Base-by-base conservation (phyloP, 2,888 invertebrate genomes). In the Calephelis perditalis region DNA sequence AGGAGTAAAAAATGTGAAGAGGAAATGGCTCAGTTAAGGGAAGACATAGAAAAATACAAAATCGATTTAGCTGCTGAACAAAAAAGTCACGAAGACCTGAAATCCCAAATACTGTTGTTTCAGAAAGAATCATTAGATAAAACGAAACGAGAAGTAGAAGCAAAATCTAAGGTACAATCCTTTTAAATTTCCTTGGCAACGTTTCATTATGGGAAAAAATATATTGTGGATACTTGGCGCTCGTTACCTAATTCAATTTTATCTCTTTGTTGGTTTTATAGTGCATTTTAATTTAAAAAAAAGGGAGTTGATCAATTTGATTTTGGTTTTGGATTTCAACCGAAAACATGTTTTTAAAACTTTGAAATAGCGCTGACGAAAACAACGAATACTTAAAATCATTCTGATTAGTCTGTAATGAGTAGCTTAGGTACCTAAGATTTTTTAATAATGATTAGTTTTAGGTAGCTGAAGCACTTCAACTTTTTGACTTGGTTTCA, bases 381-480 rank as follows among this genome's bases (percentile, higher is more conserved):
- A 40, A 40, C 40, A 8, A 40, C 3, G 1, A 0, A 40, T 40
- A 40, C 40, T 8, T 40, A 5, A 6, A 40, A 6, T 40, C 8
- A 26, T 40, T 40, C 5, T 40, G 40, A 40, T 6, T 37, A 3
- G 6, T 40, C 40, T 6, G 0, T 40, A 40, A 26, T 26, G 26
- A 26, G 26, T 26, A 26, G 26, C 11, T 12, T 3, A 46, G 3
- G 11, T 46, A 12, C 15, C 3, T 12, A 9, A 26, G 8, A 3
- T 49, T 9, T 49, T 26, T 49, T 15, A 49, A 15, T 15, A 15
- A 49, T 57, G 7, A 15, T 37, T 35, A 11, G 61, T 62, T 72
- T 67, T 0, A 90, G 90, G 90, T 90, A 0, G 85, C 82, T 26
- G 90, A 90, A 71, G 90, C 90, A 2, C 76, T 90, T 60, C 87